Evolutionary conservation across 2,113 vertebrate genomes (phyloP).

Genomic region (Pomatorhinus ruficollis): DNA sequence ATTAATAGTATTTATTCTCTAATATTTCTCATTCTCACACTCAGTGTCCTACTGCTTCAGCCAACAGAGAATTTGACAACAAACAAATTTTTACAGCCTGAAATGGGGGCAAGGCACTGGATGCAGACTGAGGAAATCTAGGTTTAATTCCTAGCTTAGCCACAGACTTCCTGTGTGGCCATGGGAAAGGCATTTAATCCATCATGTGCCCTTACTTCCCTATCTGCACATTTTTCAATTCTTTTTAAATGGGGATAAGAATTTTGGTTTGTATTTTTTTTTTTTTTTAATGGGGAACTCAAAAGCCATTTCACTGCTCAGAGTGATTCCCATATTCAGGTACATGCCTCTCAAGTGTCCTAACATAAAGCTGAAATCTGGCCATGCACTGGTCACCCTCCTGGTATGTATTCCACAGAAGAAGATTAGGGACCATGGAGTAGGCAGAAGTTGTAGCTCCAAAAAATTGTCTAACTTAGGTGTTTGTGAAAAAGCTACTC

Average conservation of each 20-base stretch:
- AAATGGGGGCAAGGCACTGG: not conserved
- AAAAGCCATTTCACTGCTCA: not conserved
- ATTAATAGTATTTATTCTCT: not conserved
- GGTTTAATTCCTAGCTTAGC: slow-evolving; percentile 27
- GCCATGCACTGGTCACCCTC: not conserved
- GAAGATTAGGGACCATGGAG: not conserved
- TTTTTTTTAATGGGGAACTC: not conserved
- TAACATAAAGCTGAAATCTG: not conserved
- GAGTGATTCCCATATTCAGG: not conserved
- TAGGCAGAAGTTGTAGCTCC: not conserved
- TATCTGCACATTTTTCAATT: slow-evolving; percentile 36
- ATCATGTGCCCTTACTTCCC: slow-evolving; percentile 64
- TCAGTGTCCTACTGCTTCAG: not conserved
- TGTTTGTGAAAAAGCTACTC: not conserved
- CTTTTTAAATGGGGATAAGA: not conserved
- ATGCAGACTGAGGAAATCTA: slow-evolving; percentile 27
- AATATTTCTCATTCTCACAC: not conserved
- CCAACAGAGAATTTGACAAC: not conserved
- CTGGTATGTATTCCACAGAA: not conserved
- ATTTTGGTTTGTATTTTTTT: not conserved
- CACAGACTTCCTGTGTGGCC: slow-evolving; percentile 58
- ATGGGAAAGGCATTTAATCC: slow-evolving; percentile 45
- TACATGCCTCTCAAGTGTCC: not conserved
- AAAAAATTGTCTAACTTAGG: not conserved
- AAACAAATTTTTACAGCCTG: not conserved